phyloP scores from a whole-genome alignment of 2,888 invertebrate genomes.

The Halictus quadricinctus region DNA sequence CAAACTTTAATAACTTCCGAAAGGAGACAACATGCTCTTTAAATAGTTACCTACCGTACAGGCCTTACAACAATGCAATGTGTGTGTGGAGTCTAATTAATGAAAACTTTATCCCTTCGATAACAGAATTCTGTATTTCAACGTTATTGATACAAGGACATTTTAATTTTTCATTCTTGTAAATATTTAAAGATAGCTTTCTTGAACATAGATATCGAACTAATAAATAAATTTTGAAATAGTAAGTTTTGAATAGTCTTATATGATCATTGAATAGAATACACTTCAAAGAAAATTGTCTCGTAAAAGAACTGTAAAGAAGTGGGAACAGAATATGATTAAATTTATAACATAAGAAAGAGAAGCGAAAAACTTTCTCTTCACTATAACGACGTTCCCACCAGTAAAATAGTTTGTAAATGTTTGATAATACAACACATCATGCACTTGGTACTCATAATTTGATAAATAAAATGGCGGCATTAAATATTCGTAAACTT shows the following conservation, averaged over 20 bases:
- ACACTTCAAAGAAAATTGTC: not conserved
- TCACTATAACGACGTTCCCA: not conserved
- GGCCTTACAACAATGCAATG: not conserved
- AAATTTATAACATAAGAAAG: not conserved
- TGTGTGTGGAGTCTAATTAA: not conserved
- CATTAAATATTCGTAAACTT: not conserved
- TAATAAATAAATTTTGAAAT: not conserved
- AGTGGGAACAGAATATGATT: slow-evolving; percentile 1
- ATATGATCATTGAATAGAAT: not conserved
- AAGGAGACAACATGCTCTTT: not conserved
- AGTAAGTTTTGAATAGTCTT: not conserved
- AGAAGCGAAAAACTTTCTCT: not conserved
- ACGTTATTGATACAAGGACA: not conserved
- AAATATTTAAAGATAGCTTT: not conserved
- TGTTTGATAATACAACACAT: not conserved
- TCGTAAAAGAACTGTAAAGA: not conserved
- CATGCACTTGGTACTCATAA: not conserved
- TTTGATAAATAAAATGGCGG: not conserved
- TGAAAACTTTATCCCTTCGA: not conserved
- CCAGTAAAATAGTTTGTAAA: not conserved
- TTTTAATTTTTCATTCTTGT: not conserved
- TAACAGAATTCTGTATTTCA: not conserved
- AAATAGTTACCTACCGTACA: not conserved
- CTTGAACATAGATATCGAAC: not conserved
- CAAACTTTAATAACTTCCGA: not conserved